phyloP scores from a whole-genome alignment of 1,140 invertebrate species.

The Nasonia giraulti region DNA sequence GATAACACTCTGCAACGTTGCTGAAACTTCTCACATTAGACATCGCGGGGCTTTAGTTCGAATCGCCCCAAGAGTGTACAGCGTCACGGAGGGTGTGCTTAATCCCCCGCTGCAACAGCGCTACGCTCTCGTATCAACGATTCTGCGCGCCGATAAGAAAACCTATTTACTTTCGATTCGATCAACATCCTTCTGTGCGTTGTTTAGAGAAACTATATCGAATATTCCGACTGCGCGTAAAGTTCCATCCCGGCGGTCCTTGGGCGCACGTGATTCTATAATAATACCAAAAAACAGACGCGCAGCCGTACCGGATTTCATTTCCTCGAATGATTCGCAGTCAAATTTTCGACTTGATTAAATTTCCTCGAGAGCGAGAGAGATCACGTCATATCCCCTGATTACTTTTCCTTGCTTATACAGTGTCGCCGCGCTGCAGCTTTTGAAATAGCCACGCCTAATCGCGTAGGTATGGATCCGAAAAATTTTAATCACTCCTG shows the following conservation, averaged over 20 bases:
- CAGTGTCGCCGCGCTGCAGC: background rate
- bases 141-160: too few relatives aligned
- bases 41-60: background rate
- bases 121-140: too few relatives aligned
- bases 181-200: too few relatives aligned
- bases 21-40: conserved; percentile 5
- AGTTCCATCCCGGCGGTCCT: too few relatives aligned
- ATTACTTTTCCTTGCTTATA: background rate
- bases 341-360: conserved; percentile 10
- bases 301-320: background rate
- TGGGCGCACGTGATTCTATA: too few relatives aligned
- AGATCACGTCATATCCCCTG: background rate
- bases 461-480: background rate
- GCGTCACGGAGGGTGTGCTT: too few relatives aligned
- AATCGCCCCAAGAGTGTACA: background rate
- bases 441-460: background rate
- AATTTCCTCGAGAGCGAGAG: background rate
- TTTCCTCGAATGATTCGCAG: background rate
- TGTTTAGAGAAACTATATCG: too few relatives aligned
- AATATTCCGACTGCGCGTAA: too few relatives aligned
- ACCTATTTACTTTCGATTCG: too few relatives aligned
- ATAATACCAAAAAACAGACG: background rate
- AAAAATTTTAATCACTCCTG: conserved; percentile 17
- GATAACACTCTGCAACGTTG: background rate
- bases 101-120: too few relatives aligned